These are phyloP conservation scores for Chrysocyon brachyurus DNA, from an alignment of 2,797 vertebrate genomes.

Conservation along the genomic window DNA sequence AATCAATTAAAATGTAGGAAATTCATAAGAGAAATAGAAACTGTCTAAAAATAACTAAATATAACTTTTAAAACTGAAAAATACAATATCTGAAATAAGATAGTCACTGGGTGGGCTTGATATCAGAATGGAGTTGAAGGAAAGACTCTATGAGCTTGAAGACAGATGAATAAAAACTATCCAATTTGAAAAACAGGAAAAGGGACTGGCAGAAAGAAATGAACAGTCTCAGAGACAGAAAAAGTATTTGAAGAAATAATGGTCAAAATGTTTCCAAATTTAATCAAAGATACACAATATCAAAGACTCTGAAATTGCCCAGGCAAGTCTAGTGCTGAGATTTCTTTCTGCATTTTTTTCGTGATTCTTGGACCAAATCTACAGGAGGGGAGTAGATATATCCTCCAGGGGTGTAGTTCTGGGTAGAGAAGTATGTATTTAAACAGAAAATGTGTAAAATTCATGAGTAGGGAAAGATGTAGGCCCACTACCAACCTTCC, in stretches of 20 bases:
- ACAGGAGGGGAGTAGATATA: neutral
- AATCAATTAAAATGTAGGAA: slow-evolving; percentile 20
- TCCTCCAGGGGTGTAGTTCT: neutral
- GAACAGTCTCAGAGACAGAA: neutral
- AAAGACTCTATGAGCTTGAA: neutral
- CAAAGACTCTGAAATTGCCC: neutral
- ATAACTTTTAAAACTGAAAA: neutral
- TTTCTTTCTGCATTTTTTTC: neutral
- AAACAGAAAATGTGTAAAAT: neutral
- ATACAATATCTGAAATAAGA: neutral
- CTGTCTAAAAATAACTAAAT: neutral
- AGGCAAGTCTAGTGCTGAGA: neutral
- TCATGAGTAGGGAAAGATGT: neutral
- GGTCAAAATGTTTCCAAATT: neutral
- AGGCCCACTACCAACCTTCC: neutral
- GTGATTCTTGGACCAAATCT: neutral
- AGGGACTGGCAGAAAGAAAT: neutral
- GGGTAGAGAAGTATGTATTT: neutral
- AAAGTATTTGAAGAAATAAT: slow-evolving; percentile 18
- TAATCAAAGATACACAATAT: neutral
- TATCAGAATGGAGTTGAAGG: neutral
- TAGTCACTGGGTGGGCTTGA: neutral
- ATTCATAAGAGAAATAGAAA: slow-evolving; percentile 3
- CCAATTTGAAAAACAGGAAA: neutral
- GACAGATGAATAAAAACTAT: neutral